Evolutionary conservation across 2,888 invertebrate genomes (phyloP).

Genomic region (Sipha maydis): DNA sequence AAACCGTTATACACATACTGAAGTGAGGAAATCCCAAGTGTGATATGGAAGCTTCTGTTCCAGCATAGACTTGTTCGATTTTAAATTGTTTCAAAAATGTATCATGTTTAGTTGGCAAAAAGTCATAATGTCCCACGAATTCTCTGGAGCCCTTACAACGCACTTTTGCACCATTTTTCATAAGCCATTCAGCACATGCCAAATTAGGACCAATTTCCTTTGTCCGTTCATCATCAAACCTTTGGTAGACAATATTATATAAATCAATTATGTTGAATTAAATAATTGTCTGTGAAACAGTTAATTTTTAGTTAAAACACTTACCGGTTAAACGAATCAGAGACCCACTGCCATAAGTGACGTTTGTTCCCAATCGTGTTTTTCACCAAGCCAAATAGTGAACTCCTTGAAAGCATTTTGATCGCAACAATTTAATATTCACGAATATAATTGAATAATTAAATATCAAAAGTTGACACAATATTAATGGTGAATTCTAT

Average conservation of each 20-base stretch:
- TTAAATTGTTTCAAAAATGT: slow-evolving; percentile 66
- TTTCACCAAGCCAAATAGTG: not conserved
- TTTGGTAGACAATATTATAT: slow-evolving; percentile 13
- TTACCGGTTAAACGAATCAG: slow-evolving; percentile 50
- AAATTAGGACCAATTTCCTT: slow-evolving; percentile 84
- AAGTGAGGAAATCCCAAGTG: slow-evolving; percentile 85
- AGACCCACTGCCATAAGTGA: slow-evolving; percentile 38
- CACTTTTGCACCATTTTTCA: slow-evolving; percentile 88
- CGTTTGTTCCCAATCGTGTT: not conserved
- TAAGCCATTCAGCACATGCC: slow-evolving; percentile 94
- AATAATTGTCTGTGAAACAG: not conserved
- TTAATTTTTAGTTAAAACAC: slow-evolving; percentile 6
- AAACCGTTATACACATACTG: slow-evolving; percentile 32
- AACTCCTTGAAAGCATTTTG: slow-evolving; percentile 12
- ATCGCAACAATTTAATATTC: not conserved
- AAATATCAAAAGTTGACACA: too few relatives aligned
- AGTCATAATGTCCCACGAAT: slow-evolving; percentile 68
- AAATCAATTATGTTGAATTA: not conserved
- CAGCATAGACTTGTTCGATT: slow-evolving; percentile 81
- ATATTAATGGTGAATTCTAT: too few relatives aligned
- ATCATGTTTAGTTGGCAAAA: slow-evolving; percentile 72
- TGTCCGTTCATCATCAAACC: slow-evolving; percentile 76
- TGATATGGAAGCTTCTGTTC: slow-evolving; percentile 71
- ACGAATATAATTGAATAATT: too few relatives aligned
- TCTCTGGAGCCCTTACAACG: slow-evolving; percentile 74